These are phyloP conservation scores for Adelosebastes latens DNA, from an alignment of 2,797 vertebrate species.

Conservation along the genomic window DNA sequence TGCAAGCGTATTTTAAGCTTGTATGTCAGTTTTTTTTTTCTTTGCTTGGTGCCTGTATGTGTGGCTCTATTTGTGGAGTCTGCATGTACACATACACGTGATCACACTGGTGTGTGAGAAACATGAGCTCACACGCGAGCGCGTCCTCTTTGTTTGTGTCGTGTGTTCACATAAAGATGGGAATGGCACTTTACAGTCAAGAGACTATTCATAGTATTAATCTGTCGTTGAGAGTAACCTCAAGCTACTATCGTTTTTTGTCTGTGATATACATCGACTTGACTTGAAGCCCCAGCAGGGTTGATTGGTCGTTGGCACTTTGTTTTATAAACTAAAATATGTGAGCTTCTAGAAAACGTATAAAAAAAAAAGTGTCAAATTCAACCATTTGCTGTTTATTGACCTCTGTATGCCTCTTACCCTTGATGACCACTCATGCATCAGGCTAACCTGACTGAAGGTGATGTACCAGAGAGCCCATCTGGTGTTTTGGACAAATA, in stretches of 20 bases:
- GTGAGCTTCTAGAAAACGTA: not conserved
- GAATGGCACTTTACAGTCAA: conserved; percentile 34
- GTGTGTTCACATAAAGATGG: conserved; percentile 7
- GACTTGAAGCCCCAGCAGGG: not conserved
- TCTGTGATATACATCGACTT: not conserved
- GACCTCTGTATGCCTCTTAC: conserved; percentile 27
- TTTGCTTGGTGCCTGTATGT: conserved; percentile 14
- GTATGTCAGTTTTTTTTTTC: not conserved
- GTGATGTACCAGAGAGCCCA: conserved; percentile 24
- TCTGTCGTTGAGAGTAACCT: not conserved
- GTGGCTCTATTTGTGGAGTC: conserved; percentile 10
- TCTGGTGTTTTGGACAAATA: conserved; percentile 16
- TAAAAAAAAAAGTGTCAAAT: conserved; percentile 36
- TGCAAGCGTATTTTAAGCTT: conserved; percentile 52
- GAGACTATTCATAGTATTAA: conserved; percentile 19
- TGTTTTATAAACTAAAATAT: not conserved
- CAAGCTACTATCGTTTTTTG: not conserved
- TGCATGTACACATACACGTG: not conserved
- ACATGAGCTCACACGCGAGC: not conserved
- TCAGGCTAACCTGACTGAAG: conserved; percentile 9
- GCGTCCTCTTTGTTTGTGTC: conserved; percentile 8
- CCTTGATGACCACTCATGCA: conserved; percentile 20
- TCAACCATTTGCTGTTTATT: conserved; percentile 14
- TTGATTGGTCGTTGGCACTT: conserved; percentile 3
- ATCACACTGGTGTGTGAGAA: not conserved